Evolutionary conservation across 2,113 vertebrate genomes (phyloP), one percentile per base, ranked within the genome.

Genomic region (Tautogolabrus adspersus): DNA sequence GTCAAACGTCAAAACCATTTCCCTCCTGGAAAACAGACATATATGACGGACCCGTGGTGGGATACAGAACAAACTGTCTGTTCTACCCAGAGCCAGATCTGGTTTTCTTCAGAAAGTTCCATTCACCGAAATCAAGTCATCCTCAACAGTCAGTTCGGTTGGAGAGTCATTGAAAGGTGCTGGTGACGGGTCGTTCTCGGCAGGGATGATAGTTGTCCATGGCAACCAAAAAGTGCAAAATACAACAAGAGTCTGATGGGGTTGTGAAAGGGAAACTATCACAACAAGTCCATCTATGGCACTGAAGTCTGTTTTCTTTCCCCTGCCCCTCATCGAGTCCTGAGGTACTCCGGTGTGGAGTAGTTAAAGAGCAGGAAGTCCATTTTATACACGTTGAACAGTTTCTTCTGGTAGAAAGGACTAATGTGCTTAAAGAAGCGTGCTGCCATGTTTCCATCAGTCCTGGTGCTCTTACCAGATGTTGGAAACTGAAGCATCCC

Each of bases 291-390:
- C 59, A 10, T 55, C 13, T 5, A 10, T 8, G 51, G 23, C 46
- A 15, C 12, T 34, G 8, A 34, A 38, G 1, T 3, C 34, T 3
- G 1, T 16, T 38, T 4, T 34, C n/a, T 52, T 0, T 12, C 59
- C 49, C 55, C 22, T 6, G 21, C 30, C 5, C 8, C 46, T 92
- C 86, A 92, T 62, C 78, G 79, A 56, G 96, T 92, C 82, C 88
- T 94, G 85, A 99, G 92, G 90, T 97, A 98, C 0, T 95, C 88
- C 0, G 98, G 97, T 2, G 91, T 93, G 5, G 96, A 97, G 92
- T 99, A 99, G 87, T 99, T 99, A 81, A 99, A 99, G 19, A 99
- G 95, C 79, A 97, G 87, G 74, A 97, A 99, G 91, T 99, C 98
- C 97, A 99, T 97, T 67, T 95, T 95, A 82, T 99, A 99, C 72